These are phyloP conservation scores for Epinotia nisella DNA, from an alignment of 2,888 invertebrate genomes.

Conservation along the genomic window DNA sequence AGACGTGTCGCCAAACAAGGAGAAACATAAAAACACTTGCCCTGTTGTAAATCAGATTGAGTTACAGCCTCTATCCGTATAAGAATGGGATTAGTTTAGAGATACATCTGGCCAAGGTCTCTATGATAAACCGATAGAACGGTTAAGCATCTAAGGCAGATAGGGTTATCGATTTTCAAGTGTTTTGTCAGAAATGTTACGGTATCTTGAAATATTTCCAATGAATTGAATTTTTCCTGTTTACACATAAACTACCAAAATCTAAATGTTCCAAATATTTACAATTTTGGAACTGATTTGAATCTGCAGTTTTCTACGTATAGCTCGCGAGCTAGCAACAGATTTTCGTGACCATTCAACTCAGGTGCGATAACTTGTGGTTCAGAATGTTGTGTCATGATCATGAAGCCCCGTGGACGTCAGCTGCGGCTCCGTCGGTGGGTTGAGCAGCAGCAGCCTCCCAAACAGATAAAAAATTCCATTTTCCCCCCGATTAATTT, in stretches of 20 bases:
- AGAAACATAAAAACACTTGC: constrained; percentile 38
- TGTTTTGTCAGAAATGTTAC: constrained; percentile 10
- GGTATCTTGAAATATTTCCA: not conserved
- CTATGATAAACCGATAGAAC: constrained; percentile 1
- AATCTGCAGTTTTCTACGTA: too few species aligned
- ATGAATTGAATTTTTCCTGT: not conserved
- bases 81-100: constrained; percentile 38
- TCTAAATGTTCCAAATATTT: too few species aligned
- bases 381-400: too few species aligned
- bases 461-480: too few species aligned
- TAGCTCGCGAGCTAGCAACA: too few species aligned
- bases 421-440: too few species aligned
- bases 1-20: constrained; percentile 35
- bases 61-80: constrained; percentile 30
- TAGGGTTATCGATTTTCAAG: constrained; percentile 28
- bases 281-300: too few species aligned
- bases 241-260: not conserved
- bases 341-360: too few species aligned
- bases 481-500: too few species aligned
- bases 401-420: too few species aligned
- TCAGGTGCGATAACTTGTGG: too few species aligned
- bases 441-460: too few species aligned
- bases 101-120: constrained; percentile 32
- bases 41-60: constrained; percentile 39
- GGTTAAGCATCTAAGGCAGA: not conserved